Evolutionary conservation across 2,888 invertebrate genomes (phyloP).

Genomic region (Horisme vitalbata): DNA sequence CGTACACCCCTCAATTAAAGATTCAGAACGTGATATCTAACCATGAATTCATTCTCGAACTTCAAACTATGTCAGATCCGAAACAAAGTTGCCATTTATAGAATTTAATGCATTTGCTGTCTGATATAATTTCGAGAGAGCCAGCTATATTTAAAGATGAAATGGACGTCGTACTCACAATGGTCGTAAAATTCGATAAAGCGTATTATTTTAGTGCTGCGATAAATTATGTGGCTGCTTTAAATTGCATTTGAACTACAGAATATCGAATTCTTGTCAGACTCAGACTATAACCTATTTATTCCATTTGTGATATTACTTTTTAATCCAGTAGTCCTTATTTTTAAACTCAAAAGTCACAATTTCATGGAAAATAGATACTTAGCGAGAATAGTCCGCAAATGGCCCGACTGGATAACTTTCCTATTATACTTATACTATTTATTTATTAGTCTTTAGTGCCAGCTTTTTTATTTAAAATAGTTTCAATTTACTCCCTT

Average conservation of each 20-base stretch:
- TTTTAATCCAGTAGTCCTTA: too few relatives aligned
- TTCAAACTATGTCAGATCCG: constrained; percentile 6
- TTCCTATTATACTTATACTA: too few relatives aligned
- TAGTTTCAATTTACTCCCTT: too few relatives aligned
- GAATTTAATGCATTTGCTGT: constrained; percentile 37
- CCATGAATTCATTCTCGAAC: constrained; percentile 4
- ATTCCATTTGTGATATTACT: constrained; percentile 27
- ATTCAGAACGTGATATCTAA: constrained; percentile 14
- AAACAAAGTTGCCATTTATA: constrained; percentile 27
- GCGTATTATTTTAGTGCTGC: constrained; percentile 43
- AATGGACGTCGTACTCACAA: constrained; percentile 37
- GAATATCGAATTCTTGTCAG: constrained; percentile 35
- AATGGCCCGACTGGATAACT: constrained; percentile 5
- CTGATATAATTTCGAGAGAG: constrained; percentile 37
- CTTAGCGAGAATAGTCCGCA: constrained; percentile 3
- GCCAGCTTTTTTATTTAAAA: too few relatives aligned
- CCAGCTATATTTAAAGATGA: constrained; percentile 40
- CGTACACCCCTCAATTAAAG: too few relatives aligned
- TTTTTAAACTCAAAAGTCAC: constrained; percentile 3
- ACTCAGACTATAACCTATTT: constrained; percentile 31
- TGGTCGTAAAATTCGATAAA: constrained; percentile 46
- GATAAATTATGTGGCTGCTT: constrained; percentile 41
- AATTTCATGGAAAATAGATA: constrained; percentile 10
- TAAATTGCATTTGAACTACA: constrained; percentile 38
- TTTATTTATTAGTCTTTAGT: too few relatives aligned